Conservation (phyloP, 2,113 vertebrate genomes). For the Baryphthengus martii region DNA sequence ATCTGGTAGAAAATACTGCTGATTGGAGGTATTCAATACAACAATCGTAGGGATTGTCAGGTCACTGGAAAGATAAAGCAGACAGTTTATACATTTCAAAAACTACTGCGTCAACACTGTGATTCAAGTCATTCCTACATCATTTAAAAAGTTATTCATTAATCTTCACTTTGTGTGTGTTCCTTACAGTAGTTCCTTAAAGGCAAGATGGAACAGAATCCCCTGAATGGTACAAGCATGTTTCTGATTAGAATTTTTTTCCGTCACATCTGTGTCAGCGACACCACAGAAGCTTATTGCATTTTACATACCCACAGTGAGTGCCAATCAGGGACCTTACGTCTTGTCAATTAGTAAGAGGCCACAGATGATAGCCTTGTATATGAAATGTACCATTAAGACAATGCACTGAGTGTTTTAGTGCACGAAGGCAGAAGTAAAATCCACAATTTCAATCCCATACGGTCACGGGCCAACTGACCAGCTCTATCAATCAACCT, state of each 20-base stretch:
- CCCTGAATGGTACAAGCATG: background rate
- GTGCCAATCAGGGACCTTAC: background rate
- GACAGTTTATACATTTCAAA: background rate
- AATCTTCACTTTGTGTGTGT: background rate
- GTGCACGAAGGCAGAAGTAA: background rate
- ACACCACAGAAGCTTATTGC: background rate
- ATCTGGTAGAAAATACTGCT: conserved; percentile 92
- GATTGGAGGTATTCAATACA: conserved; percentile 95
- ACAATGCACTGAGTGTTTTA: background rate
- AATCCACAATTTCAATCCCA: background rate
- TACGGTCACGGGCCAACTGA: background rate
- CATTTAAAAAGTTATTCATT: background rate
- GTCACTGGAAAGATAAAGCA: conserved; percentile 78
- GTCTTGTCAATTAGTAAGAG: background rate
- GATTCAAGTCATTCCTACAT: background rate
- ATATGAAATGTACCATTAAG: background rate
- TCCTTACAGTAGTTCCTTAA: background rate
- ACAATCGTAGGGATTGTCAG: conserved; percentile 89
- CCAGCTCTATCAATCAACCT: background rate
- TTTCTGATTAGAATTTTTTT: background rate
- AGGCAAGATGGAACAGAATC: background rate
- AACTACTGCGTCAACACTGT: background rate
- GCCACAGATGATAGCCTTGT: background rate
- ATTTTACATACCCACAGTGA: background rate
- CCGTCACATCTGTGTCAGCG: background rate